These are phyloP conservation scores for Heliconius hermathena DNA, from an alignment of 1,140 invertebrate species.

Conservation along the genomic window DNA sequence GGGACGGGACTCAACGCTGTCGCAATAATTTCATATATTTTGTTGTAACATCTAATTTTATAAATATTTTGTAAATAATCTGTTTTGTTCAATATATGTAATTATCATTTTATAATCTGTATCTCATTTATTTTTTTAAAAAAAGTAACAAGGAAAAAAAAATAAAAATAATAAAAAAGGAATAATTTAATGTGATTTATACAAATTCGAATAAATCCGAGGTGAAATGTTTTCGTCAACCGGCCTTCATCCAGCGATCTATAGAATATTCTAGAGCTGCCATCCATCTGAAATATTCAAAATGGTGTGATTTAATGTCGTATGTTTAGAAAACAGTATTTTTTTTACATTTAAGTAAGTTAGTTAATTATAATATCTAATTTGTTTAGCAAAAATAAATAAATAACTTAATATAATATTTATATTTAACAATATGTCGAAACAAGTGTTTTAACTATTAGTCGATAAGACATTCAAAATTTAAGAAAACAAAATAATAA, in stretches of 20 bases:
- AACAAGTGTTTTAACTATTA: too few relatives aligned
- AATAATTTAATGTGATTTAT: slow-evolving; percentile 45
- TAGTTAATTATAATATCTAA: too few relatives aligned
- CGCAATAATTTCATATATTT: not conserved
- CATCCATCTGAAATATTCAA: slow-evolving; percentile 90
- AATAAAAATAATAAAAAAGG: slow-evolving; percentile 41
- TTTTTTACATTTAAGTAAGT: too few relatives aligned
- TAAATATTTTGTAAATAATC: slow-evolving; percentile 5
- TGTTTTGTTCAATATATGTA: not conserved
- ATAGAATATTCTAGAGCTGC: slow-evolving; percentile 97
- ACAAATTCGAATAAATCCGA: slow-evolving; percentile 65
- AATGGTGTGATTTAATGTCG: not conserved
- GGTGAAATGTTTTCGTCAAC: slow-evolving; percentile 82
- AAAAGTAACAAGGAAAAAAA: slow-evolving; percentile 20
- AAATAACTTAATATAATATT: too few relatives aligned
- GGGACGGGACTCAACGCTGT: slow-evolving; percentile 9
- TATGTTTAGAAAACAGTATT: not conserved
- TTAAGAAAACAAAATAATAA: too few relatives aligned
- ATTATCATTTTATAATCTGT: not conserved
- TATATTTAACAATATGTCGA: too few relatives aligned
- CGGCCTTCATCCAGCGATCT: slow-evolving; percentile 97
- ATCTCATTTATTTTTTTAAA: not conserved
- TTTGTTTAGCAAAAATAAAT: too few relatives aligned
- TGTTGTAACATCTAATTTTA: slow-evolving; percentile 2
- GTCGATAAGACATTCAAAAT: too few relatives aligned